Conservation (phyloP, 2,797 vertebrate genomes). For the Lepilemur septentrionalis region DNA sequence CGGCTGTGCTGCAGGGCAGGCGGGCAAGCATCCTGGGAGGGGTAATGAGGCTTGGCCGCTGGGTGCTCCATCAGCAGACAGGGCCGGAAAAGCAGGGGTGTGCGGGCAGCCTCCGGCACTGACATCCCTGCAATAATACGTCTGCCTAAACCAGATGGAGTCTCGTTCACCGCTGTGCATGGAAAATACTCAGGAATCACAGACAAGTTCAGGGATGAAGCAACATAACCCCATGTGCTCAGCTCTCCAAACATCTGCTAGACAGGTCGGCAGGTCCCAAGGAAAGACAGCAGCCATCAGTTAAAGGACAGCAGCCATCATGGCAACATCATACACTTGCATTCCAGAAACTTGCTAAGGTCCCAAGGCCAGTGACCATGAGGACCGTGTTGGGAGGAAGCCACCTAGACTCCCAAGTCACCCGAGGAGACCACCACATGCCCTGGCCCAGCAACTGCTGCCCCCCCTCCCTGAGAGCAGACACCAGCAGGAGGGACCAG, state of each 20-base stretch:
- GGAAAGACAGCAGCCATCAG: not conserved
- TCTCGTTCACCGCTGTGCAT: too few relatives aligned
- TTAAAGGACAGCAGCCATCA: not conserved
- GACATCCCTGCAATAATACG: fast-evolving
- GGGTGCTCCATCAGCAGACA: not conserved
- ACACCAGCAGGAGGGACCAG: fast-evolving
- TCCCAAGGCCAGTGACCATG: not conserved
- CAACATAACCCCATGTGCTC: fast-evolving
- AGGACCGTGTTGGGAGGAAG: not conserved
- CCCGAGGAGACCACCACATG: fast-evolving
- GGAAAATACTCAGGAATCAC: not conserved
- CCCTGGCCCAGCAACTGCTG: not conserved
- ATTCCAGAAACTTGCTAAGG: not conserved
- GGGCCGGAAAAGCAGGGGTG: not conserved
- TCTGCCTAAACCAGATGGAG: not conserved
- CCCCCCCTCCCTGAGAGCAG: not conserved
- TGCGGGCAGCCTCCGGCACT: not conserved
- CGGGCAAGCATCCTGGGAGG: not conserved
- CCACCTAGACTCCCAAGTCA: not conserved
- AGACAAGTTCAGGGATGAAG: not conserved
- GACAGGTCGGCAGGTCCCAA: not conserved
- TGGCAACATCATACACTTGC: fast-evolving
- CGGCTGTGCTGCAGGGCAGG: not conserved
- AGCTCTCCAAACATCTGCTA: fast-evolving
- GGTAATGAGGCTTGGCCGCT: fast-evolving